These are phyloP conservation scores for Semicossyphus pulcher DNA, from an alignment of 2,113 vertebrate species.

Conservation along the genomic window DNA sequence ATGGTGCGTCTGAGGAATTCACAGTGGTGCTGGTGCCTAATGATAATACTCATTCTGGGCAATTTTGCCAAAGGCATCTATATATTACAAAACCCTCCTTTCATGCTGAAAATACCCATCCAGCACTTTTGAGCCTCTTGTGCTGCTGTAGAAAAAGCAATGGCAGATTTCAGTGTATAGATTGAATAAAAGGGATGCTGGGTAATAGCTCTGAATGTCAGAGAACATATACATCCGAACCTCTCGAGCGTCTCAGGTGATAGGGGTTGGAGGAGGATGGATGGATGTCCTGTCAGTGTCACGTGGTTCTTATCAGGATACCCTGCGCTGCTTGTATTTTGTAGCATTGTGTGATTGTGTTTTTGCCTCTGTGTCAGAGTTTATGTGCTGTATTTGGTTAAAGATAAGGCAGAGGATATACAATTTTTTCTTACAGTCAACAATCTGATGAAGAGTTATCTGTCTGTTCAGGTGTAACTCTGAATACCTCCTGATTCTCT, in stretches of 20 bases:
- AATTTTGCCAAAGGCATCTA: slow-evolving; percentile 60
- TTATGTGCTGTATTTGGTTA: slow-evolving; percentile 23
- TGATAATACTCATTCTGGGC: slow-evolving; percentile 74
- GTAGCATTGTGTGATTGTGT: slow-evolving; percentile 19
- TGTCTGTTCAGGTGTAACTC: no score
- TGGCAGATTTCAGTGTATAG: background rate
- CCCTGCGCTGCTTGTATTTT: slow-evolving; percentile 53
- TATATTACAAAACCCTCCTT: slow-evolving; percentile 56
- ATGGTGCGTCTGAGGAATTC: slow-evolving; percentile 65
- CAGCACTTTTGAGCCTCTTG: slow-evolving; percentile 52
- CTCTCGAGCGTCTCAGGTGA: slow-evolving; percentile 34
- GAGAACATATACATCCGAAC: slow-evolving; percentile 34
- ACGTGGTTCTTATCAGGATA: slow-evolving; percentile 46
- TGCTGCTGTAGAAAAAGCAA: slow-evolving; percentile 32
- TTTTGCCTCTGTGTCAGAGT: slow-evolving; percentile 30
- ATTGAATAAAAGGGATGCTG: slow-evolving; percentile 7
- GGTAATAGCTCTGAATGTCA: slow-evolving; percentile 24
- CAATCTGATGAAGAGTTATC: no score
- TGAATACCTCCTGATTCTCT: no score
- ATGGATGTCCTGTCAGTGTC: slow-evolving; percentile 42
- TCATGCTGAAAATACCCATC: slow-evolving; percentile 53
- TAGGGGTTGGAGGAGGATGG: slow-evolving; percentile 7
- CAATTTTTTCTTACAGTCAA: background rate
- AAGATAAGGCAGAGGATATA: background rate
- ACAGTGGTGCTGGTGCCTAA: slow-evolving; percentile 66